phyloP scores from a whole-genome alignment of 2,888 invertebrate genomes.

The Ethmia dodecea region DNA sequence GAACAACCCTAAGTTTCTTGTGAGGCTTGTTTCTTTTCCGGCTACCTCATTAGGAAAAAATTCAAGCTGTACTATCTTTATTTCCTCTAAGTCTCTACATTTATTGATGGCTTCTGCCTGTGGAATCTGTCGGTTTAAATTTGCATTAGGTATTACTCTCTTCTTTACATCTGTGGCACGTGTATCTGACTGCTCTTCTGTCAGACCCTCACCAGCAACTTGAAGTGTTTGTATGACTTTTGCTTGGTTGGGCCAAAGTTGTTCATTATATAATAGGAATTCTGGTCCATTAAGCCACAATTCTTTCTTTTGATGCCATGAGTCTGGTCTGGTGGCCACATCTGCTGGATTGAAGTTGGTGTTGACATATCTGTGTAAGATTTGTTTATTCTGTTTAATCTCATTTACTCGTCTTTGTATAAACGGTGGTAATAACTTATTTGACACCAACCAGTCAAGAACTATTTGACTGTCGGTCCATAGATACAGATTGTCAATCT shows the following conservation, averaged over 20 bases:
- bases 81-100: background rate
- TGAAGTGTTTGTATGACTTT: background rate
- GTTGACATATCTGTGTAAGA: background rate
- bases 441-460: slow-evolving; percentile 8
- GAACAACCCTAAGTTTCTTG: background rate
- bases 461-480: slow-evolving; percentile 19
- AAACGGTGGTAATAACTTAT: slow-evolving; percentile 18
- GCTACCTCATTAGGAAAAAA: background rate
- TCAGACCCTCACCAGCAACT: background rate
- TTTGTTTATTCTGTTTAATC: slow-evolving; percentile 9
- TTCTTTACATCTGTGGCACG: background rate
- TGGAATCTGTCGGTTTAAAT: background rate
- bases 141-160: background rate
- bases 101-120: background rate
- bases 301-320: background rate
- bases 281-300: background rate
- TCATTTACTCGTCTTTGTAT: slow-evolving; percentile 12
- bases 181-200: background rate
- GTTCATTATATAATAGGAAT: background rate
- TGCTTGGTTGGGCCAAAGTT: background rate
- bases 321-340: slow-evolving; percentile 1
- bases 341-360: slow-evolving; percentile 3
- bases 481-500: slow-evolving; percentile 1
- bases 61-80: background rate
- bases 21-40: background rate